Percentiles rank a stretch among this genome's conserved stretches.
Evolutionary conservation across 2,888 invertebrate genomes (phyloP).

Genomic region (Spilosoma lubricipeda): DNA sequence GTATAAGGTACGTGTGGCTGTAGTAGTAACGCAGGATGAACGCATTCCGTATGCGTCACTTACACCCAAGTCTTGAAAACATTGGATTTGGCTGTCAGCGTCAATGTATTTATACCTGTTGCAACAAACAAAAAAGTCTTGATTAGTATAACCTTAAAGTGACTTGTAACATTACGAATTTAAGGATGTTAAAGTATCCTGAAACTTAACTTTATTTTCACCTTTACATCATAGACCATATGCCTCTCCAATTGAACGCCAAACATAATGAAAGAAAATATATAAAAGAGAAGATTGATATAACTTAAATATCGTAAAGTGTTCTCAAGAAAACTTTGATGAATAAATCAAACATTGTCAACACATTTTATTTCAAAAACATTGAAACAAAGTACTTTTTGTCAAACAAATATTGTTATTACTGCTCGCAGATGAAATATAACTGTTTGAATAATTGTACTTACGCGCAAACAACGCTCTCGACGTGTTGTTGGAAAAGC

Average conservation of each 20-base stretch:
- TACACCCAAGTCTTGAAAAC: constrained; percentile 5
- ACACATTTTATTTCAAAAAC: neutral
- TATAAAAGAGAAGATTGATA: neutral
- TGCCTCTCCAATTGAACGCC: no score
- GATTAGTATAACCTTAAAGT: neutral
- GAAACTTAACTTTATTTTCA: neutral
- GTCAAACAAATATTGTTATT: neutral
- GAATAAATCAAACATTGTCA: neutral
- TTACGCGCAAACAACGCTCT: constrained; percentile 34
- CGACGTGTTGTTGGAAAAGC: constrained; percentile 25
- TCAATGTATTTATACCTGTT: constrained; percentile 4
- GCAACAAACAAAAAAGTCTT: neutral
- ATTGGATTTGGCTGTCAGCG: neutral
- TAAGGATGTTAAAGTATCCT: neutral
- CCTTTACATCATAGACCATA: neutral
- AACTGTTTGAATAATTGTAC: constrained; percentile 14
- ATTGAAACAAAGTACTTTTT: neutral
- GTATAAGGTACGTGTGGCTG: constrained; percentile 11
- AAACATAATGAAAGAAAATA: no score
- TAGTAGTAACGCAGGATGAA: constrained; percentile 1
- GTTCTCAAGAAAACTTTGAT: neutral
- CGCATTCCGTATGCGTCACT: neutral
- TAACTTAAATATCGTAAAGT: neutral
- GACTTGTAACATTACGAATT: neutral
- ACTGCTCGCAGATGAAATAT: neutral